A percentile compares a stretch with the other conserved stretches of the same genome.
Evolutionary conservation across 2,888 invertebrate genomes (phyloP).

Genomic region (Merodon equestris): DNA sequence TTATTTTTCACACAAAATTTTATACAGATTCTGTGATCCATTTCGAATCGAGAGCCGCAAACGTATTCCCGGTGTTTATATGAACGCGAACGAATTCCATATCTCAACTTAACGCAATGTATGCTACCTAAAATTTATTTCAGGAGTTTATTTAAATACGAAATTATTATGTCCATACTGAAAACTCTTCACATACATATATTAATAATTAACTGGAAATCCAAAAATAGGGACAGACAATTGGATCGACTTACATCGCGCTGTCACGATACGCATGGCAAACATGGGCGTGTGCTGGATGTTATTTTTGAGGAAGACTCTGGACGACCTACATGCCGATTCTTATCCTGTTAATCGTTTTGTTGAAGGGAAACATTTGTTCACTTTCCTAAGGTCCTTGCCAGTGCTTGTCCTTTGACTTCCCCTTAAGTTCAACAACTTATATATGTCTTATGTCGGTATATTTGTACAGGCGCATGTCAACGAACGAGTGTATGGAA

Average conservation of each 20-base stretch:
- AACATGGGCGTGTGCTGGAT: slow-evolving; percentile 64
- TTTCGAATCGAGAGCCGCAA: too few species aligned
- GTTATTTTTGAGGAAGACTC: slow-evolving; percentile 59
- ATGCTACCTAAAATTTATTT: too few species aligned
- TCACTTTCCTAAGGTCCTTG: slow-evolving; percentile 39
- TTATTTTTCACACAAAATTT: too few species aligned
- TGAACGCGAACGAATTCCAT: too few species aligned
- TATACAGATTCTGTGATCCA: too few species aligned
- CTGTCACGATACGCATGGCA: slow-evolving; percentile 40
- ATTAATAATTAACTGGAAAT: too few species aligned
- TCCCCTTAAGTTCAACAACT: slow-evolving; percentile 64
- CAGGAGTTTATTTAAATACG: too few species aligned
- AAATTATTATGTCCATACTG: too few species aligned
- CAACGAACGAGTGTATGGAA: too few species aligned
- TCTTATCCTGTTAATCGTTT: slow-evolving; percentile 65
- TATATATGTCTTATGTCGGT: slow-evolving; percentile 14
- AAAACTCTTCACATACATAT: too few species aligned
- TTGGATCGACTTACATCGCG: slow-evolving; percentile 32
- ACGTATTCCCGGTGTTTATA: too few species aligned
- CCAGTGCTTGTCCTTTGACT: slow-evolving; percentile 40
- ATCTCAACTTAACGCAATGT: too few species aligned
- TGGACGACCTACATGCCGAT: slow-evolving; percentile 62
- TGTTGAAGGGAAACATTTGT: slow-evolving; percentile 54
- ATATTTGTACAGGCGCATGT: background rate
- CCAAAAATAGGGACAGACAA: background rate